Evolutionary conservation across 2,797 vertebrate species (phyloP), one percentile per base, ranked within the genome.

Genomic region (Percopsis omiscomaycus): DNA sequence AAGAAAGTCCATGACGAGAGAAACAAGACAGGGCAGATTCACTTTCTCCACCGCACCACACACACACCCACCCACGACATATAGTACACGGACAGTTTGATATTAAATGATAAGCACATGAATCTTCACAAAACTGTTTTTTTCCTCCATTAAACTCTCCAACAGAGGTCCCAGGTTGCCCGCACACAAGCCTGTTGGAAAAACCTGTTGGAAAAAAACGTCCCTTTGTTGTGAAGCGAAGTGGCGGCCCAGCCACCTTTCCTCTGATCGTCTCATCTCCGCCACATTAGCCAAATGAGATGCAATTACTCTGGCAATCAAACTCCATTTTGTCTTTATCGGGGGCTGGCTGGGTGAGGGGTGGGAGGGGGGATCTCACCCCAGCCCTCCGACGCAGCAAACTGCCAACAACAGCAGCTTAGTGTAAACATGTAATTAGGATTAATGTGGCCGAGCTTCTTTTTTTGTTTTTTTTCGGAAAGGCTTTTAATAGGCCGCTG

Each of bases 251-350:
- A n/a, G 61, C 27, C 71, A 75, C 53, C 61, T 47, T 82, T 83
- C 74, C 78, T 73, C 65, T 80, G 9, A 80, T 82, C 82, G 69
- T 57, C 51, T 2, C 72, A 64, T 51, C 51, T 49, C 76, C 66
- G 74, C 63, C 70, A 73, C 71, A 84, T 89, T 87, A 87, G 66
- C 80, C 70, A 79, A 85, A 88, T 64, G 67, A 77, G 82, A 64
- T 51, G 81, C 83, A 89, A 89, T 91, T 89, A 90, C 77, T 68
- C 66, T 61, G 1, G 78, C 79, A 80, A 83, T 87, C 82, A 80
- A 84, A 79, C 71, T 72, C 70, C 52, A 83, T 86, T 87, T 86
- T 62, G 75, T 83, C 79, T 84, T 84, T 77, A 85, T 79, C 72
- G 86, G 77, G 86, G 81, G 61, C n/a, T 53, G 72, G 73, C 77